Conservation (phyloP, 2,113 vertebrate species). For the Periophthalmodon schlosseri region DNA sequence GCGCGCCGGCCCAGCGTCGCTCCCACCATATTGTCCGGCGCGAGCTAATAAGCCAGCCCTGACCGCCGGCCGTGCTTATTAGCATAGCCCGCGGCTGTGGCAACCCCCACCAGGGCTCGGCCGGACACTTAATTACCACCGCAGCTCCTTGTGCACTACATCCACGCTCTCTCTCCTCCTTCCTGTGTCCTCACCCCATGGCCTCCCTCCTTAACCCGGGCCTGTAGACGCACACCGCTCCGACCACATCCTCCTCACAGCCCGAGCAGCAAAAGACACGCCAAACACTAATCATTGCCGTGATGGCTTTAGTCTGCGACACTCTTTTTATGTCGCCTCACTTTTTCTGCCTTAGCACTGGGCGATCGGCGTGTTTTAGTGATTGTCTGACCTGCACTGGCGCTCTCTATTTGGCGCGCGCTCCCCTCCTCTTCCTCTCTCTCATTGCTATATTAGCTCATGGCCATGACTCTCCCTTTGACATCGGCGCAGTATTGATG, state of each 20-base stretch:
- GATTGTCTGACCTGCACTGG: constrained; percentile 54
- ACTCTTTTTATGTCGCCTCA: constrained; percentile 44
- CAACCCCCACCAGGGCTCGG: constrained; percentile 68
- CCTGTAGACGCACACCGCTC: constrained; percentile 15
- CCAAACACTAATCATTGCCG: constrained; percentile 54
- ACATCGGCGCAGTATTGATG: constrained; percentile 76
- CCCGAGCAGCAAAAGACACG: constrained; percentile 8
- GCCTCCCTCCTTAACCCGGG: constrained; percentile 52
- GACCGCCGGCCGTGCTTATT: constrained; percentile 76
- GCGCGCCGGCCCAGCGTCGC: constrained; percentile 54
- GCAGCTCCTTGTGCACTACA: constrained; percentile 55
- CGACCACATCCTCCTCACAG: not conserved
- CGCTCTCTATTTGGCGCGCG: constrained; percentile 34
- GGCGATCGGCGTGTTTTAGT: constrained; percentile 49
- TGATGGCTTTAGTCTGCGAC: constrained; percentile 45
- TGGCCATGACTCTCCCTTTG: constrained; percentile 70
- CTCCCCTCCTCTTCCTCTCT: constrained; percentile 53
- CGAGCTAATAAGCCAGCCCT: constrained; percentile 73
- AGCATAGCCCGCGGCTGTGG: constrained; percentile 78
- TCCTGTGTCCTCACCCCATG: constrained; percentile 49
- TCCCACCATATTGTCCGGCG: constrained; percentile 77
- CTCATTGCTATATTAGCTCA: constrained; percentile 67
- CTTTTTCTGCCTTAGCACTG: constrained; percentile 54
- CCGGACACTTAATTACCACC: constrained; percentile 78
- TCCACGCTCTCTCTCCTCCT: constrained; percentile 54